Evolutionary conservation across 1,140 invertebrate species (phyloP).

Genomic region (Nephila pilipes): DNA sequence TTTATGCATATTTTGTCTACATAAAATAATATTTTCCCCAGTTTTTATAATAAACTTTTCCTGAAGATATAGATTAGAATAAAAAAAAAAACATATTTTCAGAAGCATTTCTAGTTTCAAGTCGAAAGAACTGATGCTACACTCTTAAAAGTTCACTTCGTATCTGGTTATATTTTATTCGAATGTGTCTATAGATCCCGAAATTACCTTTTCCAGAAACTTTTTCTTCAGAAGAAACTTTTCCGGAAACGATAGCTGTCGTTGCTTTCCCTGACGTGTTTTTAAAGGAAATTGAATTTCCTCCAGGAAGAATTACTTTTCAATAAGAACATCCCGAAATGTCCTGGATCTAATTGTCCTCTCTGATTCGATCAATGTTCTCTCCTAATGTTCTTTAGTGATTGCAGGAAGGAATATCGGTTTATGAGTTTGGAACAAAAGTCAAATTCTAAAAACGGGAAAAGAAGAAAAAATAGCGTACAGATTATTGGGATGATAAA

Average conservation of each 20-base stretch:
- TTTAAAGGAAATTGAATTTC: slow-evolving; percentile 42
- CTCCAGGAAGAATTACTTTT: slow-evolving; percentile 40
- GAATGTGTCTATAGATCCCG: not conserved
- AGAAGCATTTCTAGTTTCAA: not conserved
- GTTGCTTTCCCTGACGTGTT: slow-evolving; percentile 25
- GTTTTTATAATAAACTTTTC: not conserved
- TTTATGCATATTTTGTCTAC: no score
- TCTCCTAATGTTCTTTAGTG: slow-evolving; percentile 51
- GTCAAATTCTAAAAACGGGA: slow-evolving; percentile 3
- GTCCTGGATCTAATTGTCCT: slow-evolving; percentile 45
- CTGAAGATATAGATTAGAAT: not conserved
- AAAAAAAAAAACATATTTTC: not conserved
- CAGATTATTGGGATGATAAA: slow-evolving; percentile 35
- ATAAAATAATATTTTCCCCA: no score
- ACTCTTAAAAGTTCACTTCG: not conserved
- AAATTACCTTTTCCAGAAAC: slow-evolving; percentile 40
- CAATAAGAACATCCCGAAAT: slow-evolving; percentile 50
- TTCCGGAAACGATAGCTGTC: slow-evolving; percentile 17
- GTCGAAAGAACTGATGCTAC: not conserved
- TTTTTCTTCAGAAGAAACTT: slow-evolving; percentile 22
- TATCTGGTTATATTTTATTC: slow-evolving; percentile 33
- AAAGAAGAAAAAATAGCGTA: slow-evolving; percentile 2
- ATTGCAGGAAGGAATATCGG: slow-evolving; percentile 50
- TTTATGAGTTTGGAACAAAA: slow-evolving; percentile 46
- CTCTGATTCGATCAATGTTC: slow-evolving; percentile 46